Base-by-base conservation (phyloP, 1,140 invertebrate species). In the Acromyrmex heyeri region DNA sequence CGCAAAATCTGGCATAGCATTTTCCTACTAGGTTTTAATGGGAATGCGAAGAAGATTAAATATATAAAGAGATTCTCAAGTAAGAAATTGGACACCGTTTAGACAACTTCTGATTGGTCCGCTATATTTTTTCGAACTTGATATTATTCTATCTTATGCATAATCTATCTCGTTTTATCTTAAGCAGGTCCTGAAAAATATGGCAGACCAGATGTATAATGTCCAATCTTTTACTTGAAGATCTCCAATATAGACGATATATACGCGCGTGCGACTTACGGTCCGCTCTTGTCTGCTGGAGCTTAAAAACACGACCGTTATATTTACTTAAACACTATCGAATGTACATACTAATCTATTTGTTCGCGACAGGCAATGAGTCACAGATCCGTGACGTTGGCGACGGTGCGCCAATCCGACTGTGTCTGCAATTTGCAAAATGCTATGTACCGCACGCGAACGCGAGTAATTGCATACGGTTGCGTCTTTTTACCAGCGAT, bases 401-500 rank as follows among this genome's bases (percentile, higher is more conserved):
- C 24, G 53, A 38, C 21, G 79, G 18, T 30, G 34, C 50, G n/a
- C 50, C 67, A 14, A 57, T 73, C 67, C 53, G 7, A 4, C 14
- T n/a, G 64, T 64, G 44, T 61, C 38, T n/a, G 55, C 30, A 73
- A 75, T 83, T 73, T 73, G 38, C 67, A 44, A 38, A 70, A 70
- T 69, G 6, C 62, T 27, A 30, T 48, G 57, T 2, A 50, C 78
- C 4, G 50, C 78, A 70, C 79, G 79, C 67, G 50, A 78, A 53
- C 61, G 30, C 21, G 12, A 24, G 62, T 89, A 78, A 89, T 89
- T 89, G 48, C 70, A 70, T 2, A 27, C 57, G 5, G 0, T 18
- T 75, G 48, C 21, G 50, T n/a, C 38, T 88, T 61, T 89, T 48
- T 38, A 16, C 5, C 3, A 10, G 55, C 48, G 50, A 21, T 62